Evolutionary conservation across 2,888 invertebrate species (phyloP), one percentile per base, ranked within the genome.

Genomic region (Synergus umbraculus): DNA sequence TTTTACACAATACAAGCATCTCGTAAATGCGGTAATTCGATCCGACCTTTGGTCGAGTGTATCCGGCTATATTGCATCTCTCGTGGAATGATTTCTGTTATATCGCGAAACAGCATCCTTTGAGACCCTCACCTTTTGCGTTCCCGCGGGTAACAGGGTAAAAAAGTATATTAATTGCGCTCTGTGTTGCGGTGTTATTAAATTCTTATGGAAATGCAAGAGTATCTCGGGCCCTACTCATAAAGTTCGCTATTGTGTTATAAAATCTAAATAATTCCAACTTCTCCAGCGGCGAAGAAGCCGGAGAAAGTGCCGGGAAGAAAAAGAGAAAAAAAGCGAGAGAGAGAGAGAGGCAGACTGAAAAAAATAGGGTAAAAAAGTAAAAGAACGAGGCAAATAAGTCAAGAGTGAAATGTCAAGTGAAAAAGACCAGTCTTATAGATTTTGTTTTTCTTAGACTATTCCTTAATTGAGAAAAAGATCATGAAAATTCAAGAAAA

Each of bases 201-300:
- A 92, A 92, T 92, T 92, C 91, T 91, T 91, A 91, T 91, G 91
- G 89, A 91, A 91, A 91, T 91, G 87, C 86, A 84, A 84, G 81
- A 83, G 77, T 81, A 83, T 80, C 79, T 80, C 80, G 73, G 79
- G 83, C 81, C 80, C 79, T 78, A 79, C 89, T 90, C 90, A 89
- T 91, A 91, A 92, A 90, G 88, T 91, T 90, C 85, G 89, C 89
- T 90, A 91, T 91, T 90, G 91, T 89, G 87, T 90, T 91, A 89
- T 89, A 90, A 91, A 91, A 90, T 92, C 89, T 91, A 90, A 92
- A 92, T 91, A 91, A 91, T 92, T 91, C 88, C 87, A 88, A 89
- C 89, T 89, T 88, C 86, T 89, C 81, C 66, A 77, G 79, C 67
- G 66, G 80, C 73, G 81, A 76, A 82, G 78, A 43, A 76, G 82